Evolutionary conservation across 2,797 vertebrate genomes (phyloP), one percentile per base, ranked within the genome.

Genomic region (Euthynnus affinis): DNA sequence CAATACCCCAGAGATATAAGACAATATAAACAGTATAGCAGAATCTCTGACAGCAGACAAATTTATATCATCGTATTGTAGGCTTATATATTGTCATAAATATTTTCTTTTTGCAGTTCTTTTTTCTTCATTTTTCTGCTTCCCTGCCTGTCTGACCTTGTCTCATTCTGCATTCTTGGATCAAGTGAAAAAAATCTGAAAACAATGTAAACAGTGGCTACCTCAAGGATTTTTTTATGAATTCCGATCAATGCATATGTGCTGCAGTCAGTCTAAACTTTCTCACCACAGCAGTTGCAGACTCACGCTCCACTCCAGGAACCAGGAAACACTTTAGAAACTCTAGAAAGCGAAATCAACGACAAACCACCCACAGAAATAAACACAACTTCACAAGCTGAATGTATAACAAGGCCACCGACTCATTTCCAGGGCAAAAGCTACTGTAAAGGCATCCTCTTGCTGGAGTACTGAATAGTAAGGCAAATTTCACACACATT

Each of bases 351-450:
- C 74, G 67, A 82, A 66, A 52, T 44, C 0, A 18, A 34, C 53
- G 37, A 75, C 25, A 72, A 76, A 46, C 71, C 77, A 66, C 40
- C 46, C 56, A 75, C 51, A 25, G 32, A 73, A 76, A 69, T 20
- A 80, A 74, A 81, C 80, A 76, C 53, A 76, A 55, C 13, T 75
- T 48, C 57, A 59, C 7, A 20, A 40, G 23, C 9, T 37, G 23
- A 53, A 14, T 13, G 18, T 42, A 52, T 14, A 68, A 67, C 53
- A 60, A 60, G 68, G 69, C 48, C 40, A 51, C 65, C 29, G 34
- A 67, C n/a, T 63, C 5, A 4, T 63, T 71, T 64, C 44, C 65
- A 73, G 44, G 66, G 68, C 22, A 49, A 44, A 65, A 29, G 44
- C 49, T 23, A 18, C 2, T 17, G 15, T 48, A 57, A 61, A 69